Evolutionary conservation across 2,888 invertebrate genomes (phyloP).

Genomic region (Machimus atricapillus): DNA sequence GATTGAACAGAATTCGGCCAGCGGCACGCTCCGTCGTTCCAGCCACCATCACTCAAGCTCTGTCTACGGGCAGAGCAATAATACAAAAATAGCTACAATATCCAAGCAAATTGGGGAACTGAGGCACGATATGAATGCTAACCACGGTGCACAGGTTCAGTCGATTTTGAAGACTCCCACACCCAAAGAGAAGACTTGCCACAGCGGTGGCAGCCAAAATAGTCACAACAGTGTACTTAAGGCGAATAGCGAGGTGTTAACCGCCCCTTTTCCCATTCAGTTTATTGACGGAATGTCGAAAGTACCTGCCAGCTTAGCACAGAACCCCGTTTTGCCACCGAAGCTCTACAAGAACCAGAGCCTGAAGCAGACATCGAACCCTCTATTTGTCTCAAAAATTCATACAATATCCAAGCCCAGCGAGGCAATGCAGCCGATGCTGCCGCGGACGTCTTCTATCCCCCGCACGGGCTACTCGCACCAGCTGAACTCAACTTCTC

Average conservation of each 20-base stretch:
- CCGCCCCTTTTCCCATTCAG: slow-evolving; percentile 49
- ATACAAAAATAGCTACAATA: slow-evolving; percentile 59
- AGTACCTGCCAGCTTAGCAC: slow-evolving; percentile 50
- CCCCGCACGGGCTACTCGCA: slow-evolving; percentile 2
- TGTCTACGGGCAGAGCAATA: background rate
- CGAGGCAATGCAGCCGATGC: slow-evolving; percentile 39
- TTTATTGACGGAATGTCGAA: slow-evolving; percentile 50
- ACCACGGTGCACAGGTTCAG: slow-evolving; percentile 43
- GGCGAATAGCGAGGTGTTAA: slow-evolving; percentile 16
- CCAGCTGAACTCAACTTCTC: slow-evolving; percentile 25
- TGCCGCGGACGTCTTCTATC: slow-evolving; percentile 12
- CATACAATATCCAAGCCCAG: slow-evolving; percentile 50
- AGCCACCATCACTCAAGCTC: slow-evolving; percentile 38
- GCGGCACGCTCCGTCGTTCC: slow-evolving; percentile 46
- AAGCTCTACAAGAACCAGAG: slow-evolving; percentile 62
- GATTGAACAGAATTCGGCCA: slow-evolving; percentile 41
- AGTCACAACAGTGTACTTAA: slow-evolving; percentile 14
- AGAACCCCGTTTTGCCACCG: slow-evolving; percentile 61
- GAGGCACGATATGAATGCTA: slow-evolving; percentile 37
- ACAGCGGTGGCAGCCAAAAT: slow-evolving; percentile 42
- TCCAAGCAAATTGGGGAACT: slow-evolving; percentile 59
- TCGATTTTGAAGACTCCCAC: slow-evolving; percentile 48
- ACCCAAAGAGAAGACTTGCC: slow-evolving; percentile 27
- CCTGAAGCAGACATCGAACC: slow-evolving; percentile 45
- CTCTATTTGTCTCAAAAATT: slow-evolving; percentile 48